Evolutionary conservation across 2,113 vertebrate genomes (phyloP), one percentile per base, ranked within the genome.

Genomic region (Sciurus niger): DNA sequence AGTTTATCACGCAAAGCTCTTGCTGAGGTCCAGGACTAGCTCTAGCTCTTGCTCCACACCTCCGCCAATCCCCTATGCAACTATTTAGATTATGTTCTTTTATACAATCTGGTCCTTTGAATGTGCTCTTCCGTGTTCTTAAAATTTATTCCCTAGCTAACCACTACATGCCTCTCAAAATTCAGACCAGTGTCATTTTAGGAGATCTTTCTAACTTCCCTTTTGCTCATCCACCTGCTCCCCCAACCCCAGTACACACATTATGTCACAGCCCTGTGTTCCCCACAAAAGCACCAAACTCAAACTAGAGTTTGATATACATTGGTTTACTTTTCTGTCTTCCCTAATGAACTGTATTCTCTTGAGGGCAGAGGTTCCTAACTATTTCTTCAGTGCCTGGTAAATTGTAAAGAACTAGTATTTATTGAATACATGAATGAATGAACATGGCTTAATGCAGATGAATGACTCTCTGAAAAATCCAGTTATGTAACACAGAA

Each of bases 391-490:
- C 34, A 93, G 37, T 84, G 14, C 22, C 34, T 72, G 16, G 58
- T 3, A 93, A 93, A 60, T 68, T 46, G 40, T 34, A 51, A 3
- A 32, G 24, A 77, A 55, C 53, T 90, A 76, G 51, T 51, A 76
- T 82, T 95, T 93, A 90, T 9, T 82, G 77, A 70, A 55, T 84
- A 58, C 53, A 40, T 40, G 86, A 93, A 43, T 58, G 83, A 88
- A 60, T 73, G 32, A 46, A 48, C 14, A 25, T 34, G 83, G 32
- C 73, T 90, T 73, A 32, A 55, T 40, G 68, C 43, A 70, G 22
- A 55, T 68, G 24, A 93, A 48, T 51, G 53, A 24, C 18, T 86
- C 53, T 82, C 67, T 94, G 63, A 53, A 79, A 58, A 74, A 53
- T 34, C 4, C 24, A 25, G 8, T 51, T 85, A 55, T 6, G 9